Evolutionary conservation across 2,888 invertebrate species (phyloP).

Genomic region (Entomobrya multifasciata): DNA sequence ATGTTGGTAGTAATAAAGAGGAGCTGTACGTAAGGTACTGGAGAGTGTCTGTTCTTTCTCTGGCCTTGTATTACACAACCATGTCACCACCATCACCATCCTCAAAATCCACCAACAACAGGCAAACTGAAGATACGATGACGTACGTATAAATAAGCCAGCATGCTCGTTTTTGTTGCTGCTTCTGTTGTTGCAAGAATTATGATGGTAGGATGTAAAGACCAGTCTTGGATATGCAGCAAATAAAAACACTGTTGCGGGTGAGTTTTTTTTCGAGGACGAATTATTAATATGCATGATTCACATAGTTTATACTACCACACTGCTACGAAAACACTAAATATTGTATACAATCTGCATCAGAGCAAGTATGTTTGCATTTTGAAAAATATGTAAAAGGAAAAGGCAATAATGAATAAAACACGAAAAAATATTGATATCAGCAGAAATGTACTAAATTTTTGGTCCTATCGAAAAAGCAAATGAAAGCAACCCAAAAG

Average conservation of each 20-base stretch:
- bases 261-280: conserved; percentile 33
- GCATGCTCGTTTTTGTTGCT: conserved; percentile 3
- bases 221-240: not conserved
- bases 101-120: too few species aligned
- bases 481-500: not conserved
- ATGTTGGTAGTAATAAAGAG: not conserved
- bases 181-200: not conserved
- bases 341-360: not conserved
- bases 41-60: not conserved
- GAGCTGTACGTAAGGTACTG: not conserved
- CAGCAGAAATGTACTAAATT: too few species aligned
- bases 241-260: not conserved
- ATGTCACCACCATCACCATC: too few species aligned
- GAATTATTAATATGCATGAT: conserved; percentile 47
- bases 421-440: not conserved
- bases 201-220: not conserved
- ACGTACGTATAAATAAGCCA: conserved; percentile 22
- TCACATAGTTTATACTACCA: not conserved
- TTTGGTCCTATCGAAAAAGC: too few species aligned
- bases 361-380: not conserved
- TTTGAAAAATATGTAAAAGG: not conserved
- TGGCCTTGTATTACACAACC: not conserved
- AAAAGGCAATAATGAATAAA: conserved; percentile 37
- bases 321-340: not conserved
- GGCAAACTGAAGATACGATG: not conserved